Conservation (phyloP, 1,140 invertebrate genomes). For the Caenorhabditis brenneri region DNA sequence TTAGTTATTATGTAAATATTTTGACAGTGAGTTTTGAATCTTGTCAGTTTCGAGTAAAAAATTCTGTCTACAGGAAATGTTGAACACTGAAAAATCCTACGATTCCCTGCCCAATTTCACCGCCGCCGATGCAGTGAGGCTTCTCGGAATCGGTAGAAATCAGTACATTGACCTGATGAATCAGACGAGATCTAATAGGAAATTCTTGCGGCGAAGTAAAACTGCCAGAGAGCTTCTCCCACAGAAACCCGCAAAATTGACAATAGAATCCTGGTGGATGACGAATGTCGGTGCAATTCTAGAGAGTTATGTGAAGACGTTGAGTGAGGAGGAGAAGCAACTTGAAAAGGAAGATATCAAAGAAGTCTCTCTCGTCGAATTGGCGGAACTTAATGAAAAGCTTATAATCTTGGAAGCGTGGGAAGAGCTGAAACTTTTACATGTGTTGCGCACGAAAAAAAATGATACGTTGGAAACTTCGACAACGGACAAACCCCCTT, state of each 20-base stretch:
- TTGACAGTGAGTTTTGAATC: slow-evolving; percentile 73
- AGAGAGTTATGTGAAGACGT: slow-evolving; percentile 85
- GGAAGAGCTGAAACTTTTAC: too few relatives aligned
- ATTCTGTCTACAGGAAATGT: slow-evolving; percentile 77
- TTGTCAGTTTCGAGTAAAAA: background rate
- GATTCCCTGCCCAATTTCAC: slow-evolving; percentile 96
- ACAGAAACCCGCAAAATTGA: slow-evolving; percentile 77
- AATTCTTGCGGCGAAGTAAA: slow-evolving; percentile 72
- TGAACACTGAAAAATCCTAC: slow-evolving; percentile 91
- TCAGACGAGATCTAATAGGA: slow-evolving; percentile 77
- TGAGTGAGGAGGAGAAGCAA: slow-evolving; percentile 76
- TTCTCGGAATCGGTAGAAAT: slow-evolving; percentile 92
- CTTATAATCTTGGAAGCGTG: too few relatives aligned
- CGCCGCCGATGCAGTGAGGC: slow-evolving; percentile 86
- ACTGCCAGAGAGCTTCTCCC: slow-evolving; percentile 80
- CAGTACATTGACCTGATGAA: slow-evolving; percentile 95
- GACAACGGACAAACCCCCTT: too few relatives aligned
- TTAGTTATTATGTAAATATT: slow-evolving; percentile 89
- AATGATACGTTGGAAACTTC: too few relatives aligned
- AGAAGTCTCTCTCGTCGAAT: too few relatives aligned
- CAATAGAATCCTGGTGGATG: slow-evolving; percentile 85
- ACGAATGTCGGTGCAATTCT: slow-evolving; percentile 85
- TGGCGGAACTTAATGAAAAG: too few relatives aligned
- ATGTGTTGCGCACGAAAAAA: too few relatives aligned
- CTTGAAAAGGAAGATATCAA: too few relatives aligned